Evolutionary conservation across 2,113 vertebrate genomes (phyloP), one percentile per base, ranked within the genome.

Genomic region (Phrynosoma blainvillii): DNA sequence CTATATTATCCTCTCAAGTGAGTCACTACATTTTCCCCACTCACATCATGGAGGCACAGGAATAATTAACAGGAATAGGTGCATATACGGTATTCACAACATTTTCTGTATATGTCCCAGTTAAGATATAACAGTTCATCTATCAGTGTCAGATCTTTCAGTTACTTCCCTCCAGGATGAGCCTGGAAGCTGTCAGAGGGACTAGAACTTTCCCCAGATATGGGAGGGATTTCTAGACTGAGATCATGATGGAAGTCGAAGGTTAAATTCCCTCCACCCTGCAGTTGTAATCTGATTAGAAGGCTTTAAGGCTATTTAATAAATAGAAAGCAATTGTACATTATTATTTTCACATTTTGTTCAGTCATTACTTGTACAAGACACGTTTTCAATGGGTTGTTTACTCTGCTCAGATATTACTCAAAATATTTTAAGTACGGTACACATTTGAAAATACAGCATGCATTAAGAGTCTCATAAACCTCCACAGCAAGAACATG

Each of bases 251-350:
- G 5, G 79, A 10, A 30, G n/a, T 56, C n/a, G 59, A 80, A 80
- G 18, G 54, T 80, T 80, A 80, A 80, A 80, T 80, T 54, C n/a
- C n/a, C 54, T 79, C 79, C 56, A 36, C n/a, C 16, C 54, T 80
- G 79, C 4, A 59, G 30, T 21, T n/a, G 54, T 32, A 80, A 59
- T 36, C 54, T 59, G 47, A n/a, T 77, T 40, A 77, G 27, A 11
- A 16, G 30, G 52, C 27, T 36, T 79, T 79, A 16, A 32, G 30
- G 7, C 8, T 79, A 32, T n/a, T 79, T 9, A 56, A 16, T 79
- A 54, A 79, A 79, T 9, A 52, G 30, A 54, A 79, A 79, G 32
- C 7, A 54, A 56, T 66, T 23, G 12, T 66, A 10, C 5, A 25
- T 27, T 11, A 18, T 66, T 66, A 42, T 36, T 76, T 32, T 42